Conservation (phyloP, 2,888 invertebrate genomes). For the Darwinula stevensoni region DNA sequence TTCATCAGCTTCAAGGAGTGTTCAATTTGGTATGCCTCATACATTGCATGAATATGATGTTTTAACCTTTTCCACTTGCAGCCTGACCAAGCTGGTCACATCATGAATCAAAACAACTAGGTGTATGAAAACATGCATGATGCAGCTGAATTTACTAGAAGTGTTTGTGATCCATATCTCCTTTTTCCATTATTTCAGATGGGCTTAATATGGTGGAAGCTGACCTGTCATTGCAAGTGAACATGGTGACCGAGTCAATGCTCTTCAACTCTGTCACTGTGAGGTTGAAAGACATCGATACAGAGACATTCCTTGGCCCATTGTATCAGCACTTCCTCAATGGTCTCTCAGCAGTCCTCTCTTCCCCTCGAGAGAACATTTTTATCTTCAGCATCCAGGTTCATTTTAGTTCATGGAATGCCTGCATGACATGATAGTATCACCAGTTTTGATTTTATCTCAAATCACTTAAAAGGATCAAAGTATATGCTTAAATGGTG, state of each 20-base stretch:
- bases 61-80: too few species aligned
- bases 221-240: conserved; percentile 62
- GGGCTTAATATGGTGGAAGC: conserved; percentile 79
- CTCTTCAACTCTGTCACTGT: conserved; percentile 77
- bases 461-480: too few species aligned
- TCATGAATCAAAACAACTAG: too few species aligned
- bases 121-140: too few species aligned
- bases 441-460: too few species aligned
- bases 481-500: too few species aligned
- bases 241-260: conserved; percentile 79
- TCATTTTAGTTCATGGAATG: conserved; percentile 9
- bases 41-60: too few species aligned
- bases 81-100: too few species aligned
- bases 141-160: too few species aligned
- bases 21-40: too few species aligned
- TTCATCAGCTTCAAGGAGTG: too few species aligned
- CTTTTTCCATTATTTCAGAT: conserved; percentile 23
- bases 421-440: neutral
- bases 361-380: conserved; percentile 69
- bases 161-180: neutral
- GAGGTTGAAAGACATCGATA: conserved; percentile 68
- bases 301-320: conserved; percentile 66
- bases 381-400: conserved; percentile 66
- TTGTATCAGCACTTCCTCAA: conserved; percentile 59
- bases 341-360: conserved; percentile 65